Percentiles rank a stretch among this genome's conserved stretches.
These are phyloP conservation scores for Apocheima hispidaria DNA, from an alignment of 2,888 invertebrate species.

Conservation along the genomic window DNA sequence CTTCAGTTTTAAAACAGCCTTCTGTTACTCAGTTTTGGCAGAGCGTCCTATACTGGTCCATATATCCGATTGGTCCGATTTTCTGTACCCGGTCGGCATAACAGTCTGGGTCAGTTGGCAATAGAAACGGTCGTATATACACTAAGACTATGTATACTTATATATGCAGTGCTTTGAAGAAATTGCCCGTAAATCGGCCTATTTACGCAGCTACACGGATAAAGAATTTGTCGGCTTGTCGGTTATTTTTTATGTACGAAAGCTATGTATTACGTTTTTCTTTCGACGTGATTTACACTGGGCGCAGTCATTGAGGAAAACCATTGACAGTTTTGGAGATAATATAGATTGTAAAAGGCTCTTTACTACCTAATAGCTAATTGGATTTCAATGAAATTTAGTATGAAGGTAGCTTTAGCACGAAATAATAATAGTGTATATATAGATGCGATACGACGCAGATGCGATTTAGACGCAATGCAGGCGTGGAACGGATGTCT, in stretches of 20 bases:
- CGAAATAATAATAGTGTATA: too few relatives aligned
- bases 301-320: neutral
- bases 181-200: neutral
- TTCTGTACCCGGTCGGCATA: conserved; percentile 1
- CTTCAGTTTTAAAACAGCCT: too few relatives aligned
- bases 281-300: neutral
- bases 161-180: neutral
- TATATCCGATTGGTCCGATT: neutral
- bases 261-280: neutral
- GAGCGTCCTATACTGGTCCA: neutral
- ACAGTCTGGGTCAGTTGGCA: conserved; percentile 22
- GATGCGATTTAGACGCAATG: too few relatives aligned
- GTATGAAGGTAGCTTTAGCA: too few relatives aligned
- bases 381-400: too few relatives aligned
- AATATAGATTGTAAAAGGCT: too few relatives aligned
- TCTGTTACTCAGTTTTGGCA: neutral
- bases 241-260: neutral
- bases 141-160: neutral
- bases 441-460: too few relatives aligned
- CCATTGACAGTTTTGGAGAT: neutral
- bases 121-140: neutral
- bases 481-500: too few relatives aligned
- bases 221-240: neutral
- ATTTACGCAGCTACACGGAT: neutral
- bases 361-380: too few relatives aligned